Percentiles rank a stretch among this genome's conserved stretches.
Conservation (phyloP, 2,888 invertebrate species). For the Tyria jacobaeae region DNA sequence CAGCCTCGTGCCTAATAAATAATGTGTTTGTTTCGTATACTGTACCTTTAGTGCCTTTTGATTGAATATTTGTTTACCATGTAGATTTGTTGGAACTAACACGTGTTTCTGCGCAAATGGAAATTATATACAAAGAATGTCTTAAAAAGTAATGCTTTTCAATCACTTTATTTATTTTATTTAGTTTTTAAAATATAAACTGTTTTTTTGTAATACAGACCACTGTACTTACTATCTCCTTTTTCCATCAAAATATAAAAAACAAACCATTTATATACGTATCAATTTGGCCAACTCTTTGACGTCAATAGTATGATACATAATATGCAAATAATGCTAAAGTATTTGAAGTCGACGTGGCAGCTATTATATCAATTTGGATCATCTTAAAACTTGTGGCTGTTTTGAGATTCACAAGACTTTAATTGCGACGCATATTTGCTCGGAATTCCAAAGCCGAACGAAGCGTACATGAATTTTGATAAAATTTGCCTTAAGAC, state of each 20-base stretch:
- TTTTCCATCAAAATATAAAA: no score
- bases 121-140: no score
- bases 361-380: conserved; percentile 34
- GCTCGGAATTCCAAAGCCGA: conserved; percentile 19
- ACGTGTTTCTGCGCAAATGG: neutral
- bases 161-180: no score
- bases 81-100: conserved; percentile 1
- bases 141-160: no score
- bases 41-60: conserved; percentile 30
- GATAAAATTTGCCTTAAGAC: conserved; percentile 8
- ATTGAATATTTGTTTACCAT: conserved; percentile 31
- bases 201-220: no score
- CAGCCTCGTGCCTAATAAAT: conserved; percentile 38
- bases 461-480: conserved; percentile 6
- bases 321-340: no score
- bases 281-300: no score
- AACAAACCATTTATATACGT: no score
- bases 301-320: no score
- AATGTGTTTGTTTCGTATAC: conserved; percentile 33
- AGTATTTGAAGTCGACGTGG: conserved; percentile 24
- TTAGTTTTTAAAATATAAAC: no score
- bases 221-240: no score
- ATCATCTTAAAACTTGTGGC: conserved; percentile 31
- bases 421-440: conserved; percentile 28
- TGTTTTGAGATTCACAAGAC: conserved; percentile 26